A percentile compares a stretch with the other conserved stretches of the same genome.
Evolutionary conservation across 1,140 invertebrate genomes (phyloP).

Genomic region (Berghia stephanieae): DNA sequence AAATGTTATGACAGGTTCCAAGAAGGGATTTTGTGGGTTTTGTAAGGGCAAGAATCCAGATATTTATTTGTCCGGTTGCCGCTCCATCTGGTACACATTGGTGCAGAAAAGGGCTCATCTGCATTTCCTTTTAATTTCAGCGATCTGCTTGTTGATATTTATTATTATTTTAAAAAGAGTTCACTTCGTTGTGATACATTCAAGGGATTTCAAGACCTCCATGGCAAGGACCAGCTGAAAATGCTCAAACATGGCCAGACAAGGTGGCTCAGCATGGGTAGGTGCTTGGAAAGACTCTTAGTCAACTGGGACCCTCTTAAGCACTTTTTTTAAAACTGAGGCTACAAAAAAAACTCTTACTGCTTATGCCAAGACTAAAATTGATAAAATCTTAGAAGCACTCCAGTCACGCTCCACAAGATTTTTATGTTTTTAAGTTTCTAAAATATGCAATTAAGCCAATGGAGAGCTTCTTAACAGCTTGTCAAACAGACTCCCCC

Average conservation of each 20-base stretch:
- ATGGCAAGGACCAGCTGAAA: neutral
- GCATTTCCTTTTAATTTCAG: neutral
- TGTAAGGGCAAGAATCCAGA: no score
- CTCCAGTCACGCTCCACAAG: neutral
- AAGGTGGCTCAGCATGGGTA: constrained; percentile 6
- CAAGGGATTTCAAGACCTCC: neutral
- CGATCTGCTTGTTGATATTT: neutral
- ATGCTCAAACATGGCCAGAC: constrained; percentile 8
- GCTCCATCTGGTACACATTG: constrained; percentile 4
- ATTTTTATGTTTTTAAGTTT: no score
- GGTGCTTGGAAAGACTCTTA: constrained; percentile 6
- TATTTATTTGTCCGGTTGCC: neutral
- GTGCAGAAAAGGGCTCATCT: neutral
- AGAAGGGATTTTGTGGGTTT: no score
- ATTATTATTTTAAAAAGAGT: neutral
- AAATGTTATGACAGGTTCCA: no score
- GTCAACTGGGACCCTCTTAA: neutral
- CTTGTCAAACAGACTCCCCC: neutral
- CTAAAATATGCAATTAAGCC: neutral
- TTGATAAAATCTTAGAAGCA: neutral
- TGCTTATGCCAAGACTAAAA: neutral
- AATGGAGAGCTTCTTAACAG: neutral
- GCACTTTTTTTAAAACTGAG: neutral
- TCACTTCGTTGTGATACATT: neutral
- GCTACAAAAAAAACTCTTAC: neutral